phyloP scores from a whole-genome alignment of 35 echinoderm and acorn worm species.

The Eucidaris tribuloides region DNA sequence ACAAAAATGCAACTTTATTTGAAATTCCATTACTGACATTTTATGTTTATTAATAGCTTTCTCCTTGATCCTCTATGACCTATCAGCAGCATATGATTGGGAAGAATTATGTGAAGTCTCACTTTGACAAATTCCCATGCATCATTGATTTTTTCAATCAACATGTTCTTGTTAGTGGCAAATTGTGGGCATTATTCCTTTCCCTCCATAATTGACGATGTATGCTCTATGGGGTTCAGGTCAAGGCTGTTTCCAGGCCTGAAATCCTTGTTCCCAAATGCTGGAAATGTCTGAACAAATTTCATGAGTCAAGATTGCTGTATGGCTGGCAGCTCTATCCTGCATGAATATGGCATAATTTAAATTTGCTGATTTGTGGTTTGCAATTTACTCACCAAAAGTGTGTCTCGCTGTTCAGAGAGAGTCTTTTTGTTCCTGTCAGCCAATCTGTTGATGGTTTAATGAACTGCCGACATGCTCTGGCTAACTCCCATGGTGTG shows the following conservation, averaged over 20 bases:
- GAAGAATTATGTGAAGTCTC: constrained; percentile 43
- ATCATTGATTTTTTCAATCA: constrained; percentile 43
- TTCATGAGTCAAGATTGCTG: constrained; percentile 22
- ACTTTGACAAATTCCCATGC: constrained; percentile 46
- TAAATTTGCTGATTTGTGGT: not conserved
- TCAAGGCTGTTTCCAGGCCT: constrained; percentile 46
- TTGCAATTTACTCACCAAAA: not conserved
- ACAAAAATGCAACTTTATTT: too few relatives aligned
- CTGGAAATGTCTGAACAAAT: constrained; percentile 26
- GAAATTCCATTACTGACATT: too few relatives aligned
- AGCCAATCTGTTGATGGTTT: too few relatives aligned
- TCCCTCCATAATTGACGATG: constrained; percentile 50
- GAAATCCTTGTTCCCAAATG: constrained; percentile 45
- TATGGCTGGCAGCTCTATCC: constrained; percentile 37
- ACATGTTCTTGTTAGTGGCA: constrained; percentile 38
- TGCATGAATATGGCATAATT: constrained; percentile 33
- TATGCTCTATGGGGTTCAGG: constrained; percentile 45
- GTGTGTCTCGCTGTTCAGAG: too few relatives aligned
- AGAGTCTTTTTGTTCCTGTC: too few relatives aligned
- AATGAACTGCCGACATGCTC: too few relatives aligned
- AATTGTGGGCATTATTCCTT: constrained; percentile 35
- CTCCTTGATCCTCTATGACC: constrained; percentile 56
- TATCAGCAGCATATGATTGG: constrained; percentile 41
- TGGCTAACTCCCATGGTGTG: too few relatives aligned
- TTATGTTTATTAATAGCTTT: too few relatives aligned